Conservation (phyloP, 1,140 invertebrate genomes). For the Drosophila fuyamai region DNA sequence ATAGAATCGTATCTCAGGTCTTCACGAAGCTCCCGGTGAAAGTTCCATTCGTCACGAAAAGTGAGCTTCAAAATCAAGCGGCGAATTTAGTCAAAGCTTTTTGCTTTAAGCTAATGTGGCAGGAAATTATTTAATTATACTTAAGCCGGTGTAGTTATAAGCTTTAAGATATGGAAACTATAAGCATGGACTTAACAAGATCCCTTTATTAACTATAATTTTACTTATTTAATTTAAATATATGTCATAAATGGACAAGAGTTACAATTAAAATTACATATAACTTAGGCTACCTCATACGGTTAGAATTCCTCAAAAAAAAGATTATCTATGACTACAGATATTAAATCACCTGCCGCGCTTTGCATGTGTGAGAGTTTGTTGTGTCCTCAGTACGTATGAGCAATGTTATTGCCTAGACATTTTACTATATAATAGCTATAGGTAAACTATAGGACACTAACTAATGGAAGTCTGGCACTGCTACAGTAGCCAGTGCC, state of each 20-base stretch:
- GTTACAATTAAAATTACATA: slow-evolving; percentile 31
- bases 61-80: slow-evolving; percentile 9
- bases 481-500: slow-evolving; percentile 29
- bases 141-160: too few species aligned
- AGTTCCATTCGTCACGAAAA: background rate
- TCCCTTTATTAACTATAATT: too few species aligned
- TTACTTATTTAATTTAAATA: too few species aligned
- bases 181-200: too few species aligned
- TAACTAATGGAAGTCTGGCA: slow-evolving; percentile 62
- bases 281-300: slow-evolving; percentile 42
- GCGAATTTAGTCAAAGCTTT: slow-evolving; percentile 19
- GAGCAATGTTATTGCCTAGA: slow-evolving; percentile 74
- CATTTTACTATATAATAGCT: slow-evolving; percentile 66
- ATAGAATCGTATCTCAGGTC: slow-evolving; percentile 7
- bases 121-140: background rate
- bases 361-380: slow-evolving; percentile 9
- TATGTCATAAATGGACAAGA: slow-evolving; percentile 51
- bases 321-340: slow-evolving; percentile 21
- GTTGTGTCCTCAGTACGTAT: slow-evolving; percentile 63
- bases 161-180: too few species aligned
- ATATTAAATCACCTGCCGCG: slow-evolving; percentile 10
- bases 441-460: slow-evolving; percentile 31
- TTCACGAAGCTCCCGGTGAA: background rate
- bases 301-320: slow-evolving; percentile 44
- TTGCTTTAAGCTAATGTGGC: slow-evolving; percentile 10